phyloP scores from a whole-genome alignment of 2,113 vertebrate species.

The Astatotilapia flaviijosephi region DNA sequence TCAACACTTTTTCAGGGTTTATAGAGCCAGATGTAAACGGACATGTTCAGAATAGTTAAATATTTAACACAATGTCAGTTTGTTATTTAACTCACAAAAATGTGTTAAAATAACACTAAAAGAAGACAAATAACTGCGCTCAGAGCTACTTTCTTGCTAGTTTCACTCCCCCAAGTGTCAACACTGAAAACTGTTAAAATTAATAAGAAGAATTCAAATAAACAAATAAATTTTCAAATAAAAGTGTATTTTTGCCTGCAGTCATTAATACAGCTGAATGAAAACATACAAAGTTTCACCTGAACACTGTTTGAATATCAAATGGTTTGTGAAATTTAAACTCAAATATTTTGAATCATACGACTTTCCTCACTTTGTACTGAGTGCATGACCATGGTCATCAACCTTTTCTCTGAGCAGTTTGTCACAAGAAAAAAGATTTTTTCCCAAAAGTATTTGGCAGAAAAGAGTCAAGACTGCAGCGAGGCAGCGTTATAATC shows the following conservation, averaged over 20 bases:
- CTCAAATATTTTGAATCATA: not conserved
- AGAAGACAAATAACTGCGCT: fast-evolving
- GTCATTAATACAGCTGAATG: not conserved
- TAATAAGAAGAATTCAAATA: not conserved
- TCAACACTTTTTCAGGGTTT: not conserved
- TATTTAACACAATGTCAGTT: not conserved
- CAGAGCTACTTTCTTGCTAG: not conserved
- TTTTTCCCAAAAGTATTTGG: not conserved
- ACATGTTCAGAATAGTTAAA: not conserved
- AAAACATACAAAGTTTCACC: not conserved
- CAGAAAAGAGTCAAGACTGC: not conserved
- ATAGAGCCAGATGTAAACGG: not conserved
- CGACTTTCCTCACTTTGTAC: not conserved
- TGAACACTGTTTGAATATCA: not conserved
- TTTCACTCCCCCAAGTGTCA: not conserved
- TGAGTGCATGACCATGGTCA: not conserved
- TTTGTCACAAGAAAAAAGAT: not conserved
- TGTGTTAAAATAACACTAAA: not conserved
- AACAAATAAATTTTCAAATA: not conserved
- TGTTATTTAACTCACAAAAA: not conserved
- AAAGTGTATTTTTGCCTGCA: not conserved
- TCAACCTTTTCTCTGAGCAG: not conserved
- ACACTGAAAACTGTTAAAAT: not conserved
- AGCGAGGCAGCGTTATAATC: not conserved
- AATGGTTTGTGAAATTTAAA: not conserved